Evolutionary conservation across 2,888 invertebrate genomes (phyloP).

Genomic region (Megastigmus dorsalis): DNA sequence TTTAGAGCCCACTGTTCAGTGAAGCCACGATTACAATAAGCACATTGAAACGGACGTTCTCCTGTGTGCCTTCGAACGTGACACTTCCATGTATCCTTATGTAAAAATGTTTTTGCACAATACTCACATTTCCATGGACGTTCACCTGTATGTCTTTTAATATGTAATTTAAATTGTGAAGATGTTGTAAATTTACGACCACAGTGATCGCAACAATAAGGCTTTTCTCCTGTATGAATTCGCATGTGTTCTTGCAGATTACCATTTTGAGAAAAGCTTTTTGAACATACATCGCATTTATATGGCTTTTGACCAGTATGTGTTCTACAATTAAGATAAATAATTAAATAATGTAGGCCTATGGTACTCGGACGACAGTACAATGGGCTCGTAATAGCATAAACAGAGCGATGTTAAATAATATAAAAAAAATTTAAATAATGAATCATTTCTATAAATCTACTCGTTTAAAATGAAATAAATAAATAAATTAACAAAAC

Average conservation of each 20-base stretch:
- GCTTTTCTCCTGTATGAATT: conserved; percentile 87
- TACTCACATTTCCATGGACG: conserved; percentile 78
- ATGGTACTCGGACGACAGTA: too few species aligned
- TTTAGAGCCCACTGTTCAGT: conserved; percentile 81
- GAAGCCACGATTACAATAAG: conserved; percentile 78
- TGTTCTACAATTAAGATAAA: conserved; percentile 74
- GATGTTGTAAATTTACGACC: conserved; percentile 84
- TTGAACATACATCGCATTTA: conserved; percentile 81
- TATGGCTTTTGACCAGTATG: conserved; percentile 83
- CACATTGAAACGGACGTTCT: conserved; percentile 80
- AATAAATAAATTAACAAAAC: not conserved
- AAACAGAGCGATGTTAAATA: too few species aligned
- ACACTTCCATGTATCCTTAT: conserved; percentile 80
- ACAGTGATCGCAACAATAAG: conserved; percentile 82
- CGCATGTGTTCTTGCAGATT: conserved; percentile 86
- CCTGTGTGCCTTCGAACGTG: conserved; percentile 82
- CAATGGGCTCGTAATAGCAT: too few species aligned
- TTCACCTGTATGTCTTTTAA: conserved; percentile 79
- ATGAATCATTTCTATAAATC: too few species aligned
- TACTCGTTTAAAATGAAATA: conserved; percentile 15
- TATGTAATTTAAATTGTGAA: conserved; percentile 82
- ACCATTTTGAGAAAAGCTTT: conserved; percentile 85
- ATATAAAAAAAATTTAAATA: not conserved
- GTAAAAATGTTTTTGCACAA: conserved; percentile 78
- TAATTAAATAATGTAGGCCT: too few species aligned